These are phyloP conservation scores for Atopsyche davidsoni DNA, from an alignment of 1,140 invertebrate genomes.

Conservation along the genomic window DNA sequence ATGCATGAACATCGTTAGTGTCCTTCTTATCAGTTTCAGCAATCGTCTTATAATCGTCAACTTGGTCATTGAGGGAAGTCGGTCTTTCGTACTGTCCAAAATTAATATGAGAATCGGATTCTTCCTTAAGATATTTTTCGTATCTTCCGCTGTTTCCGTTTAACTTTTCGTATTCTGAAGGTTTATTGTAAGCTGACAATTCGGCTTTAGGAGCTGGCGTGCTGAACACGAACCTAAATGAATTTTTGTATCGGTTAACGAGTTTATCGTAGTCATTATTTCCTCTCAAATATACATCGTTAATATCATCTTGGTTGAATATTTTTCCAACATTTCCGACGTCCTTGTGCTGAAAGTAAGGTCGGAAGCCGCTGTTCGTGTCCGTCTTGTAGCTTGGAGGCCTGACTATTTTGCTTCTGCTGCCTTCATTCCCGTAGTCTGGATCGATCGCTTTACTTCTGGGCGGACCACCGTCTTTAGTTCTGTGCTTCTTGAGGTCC, in stretches of 20 bases:
- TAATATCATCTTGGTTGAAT: constrained; percentile 24
- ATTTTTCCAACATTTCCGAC: constrained; percentile 11
- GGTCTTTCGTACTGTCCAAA: neutral
- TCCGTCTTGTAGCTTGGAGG: too few species aligned
- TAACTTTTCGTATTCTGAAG: neutral
- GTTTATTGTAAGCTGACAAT: constrained; percentile 1
- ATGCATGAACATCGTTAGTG: too few species aligned
- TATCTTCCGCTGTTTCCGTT: neutral
- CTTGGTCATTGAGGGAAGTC: neutral
- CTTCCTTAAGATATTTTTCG: too few species aligned
- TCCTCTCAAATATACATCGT: constrained; percentile 16
- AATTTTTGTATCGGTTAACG: constrained; percentile 10
- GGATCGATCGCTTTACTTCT: constrained; percentile 6
- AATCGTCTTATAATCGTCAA: neutral
- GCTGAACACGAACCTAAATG: neutral
- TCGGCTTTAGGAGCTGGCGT: neutral
- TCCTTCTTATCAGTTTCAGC: too few species aligned
- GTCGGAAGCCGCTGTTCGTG: too few species aligned
- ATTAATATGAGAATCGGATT: neutral
- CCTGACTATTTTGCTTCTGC: too few species aligned
- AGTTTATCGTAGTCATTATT: constrained; percentile 20
- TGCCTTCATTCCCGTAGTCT: too few species aligned
- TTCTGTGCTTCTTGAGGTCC: constrained; percentile 3
- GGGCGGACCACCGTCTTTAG: too few species aligned
- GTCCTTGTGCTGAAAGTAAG: constrained; percentile 8